These are phyloP conservation scores for Nymphicus hollandicus DNA, from an alignment of 2,113 vertebrate species.

Conservation along the genomic window DNA sequence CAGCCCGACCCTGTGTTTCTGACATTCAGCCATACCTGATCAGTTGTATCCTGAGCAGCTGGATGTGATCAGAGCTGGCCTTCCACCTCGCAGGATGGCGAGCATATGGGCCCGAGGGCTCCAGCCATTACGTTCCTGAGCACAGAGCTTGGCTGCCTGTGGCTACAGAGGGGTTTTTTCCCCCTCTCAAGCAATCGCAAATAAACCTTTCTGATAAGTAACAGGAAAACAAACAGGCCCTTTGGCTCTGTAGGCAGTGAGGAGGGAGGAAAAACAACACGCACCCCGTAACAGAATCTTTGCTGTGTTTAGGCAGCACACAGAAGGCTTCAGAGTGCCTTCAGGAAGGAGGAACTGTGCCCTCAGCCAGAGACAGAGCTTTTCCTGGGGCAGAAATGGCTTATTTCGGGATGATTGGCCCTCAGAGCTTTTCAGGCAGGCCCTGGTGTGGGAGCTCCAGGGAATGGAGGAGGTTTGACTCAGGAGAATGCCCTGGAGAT, in stretches of 20 bases:
- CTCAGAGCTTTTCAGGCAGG: not conserved
- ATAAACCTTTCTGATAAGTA: slow-evolving; percentile 68
- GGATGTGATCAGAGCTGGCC: slow-evolving; percentile 57
- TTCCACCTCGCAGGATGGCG: slow-evolving; percentile 40
- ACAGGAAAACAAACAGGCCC: slow-evolving; percentile 58
- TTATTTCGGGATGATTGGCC: not conserved
- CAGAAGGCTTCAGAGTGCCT: not conserved
- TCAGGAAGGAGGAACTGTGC: not conserved
- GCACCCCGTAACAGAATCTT: not conserved
- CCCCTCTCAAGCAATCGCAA: slow-evolving; percentile 30
- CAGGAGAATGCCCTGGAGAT: not conserved
- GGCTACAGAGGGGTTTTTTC: not conserved
- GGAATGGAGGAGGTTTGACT: not conserved
- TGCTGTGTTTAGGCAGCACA: not conserved
- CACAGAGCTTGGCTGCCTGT: slow-evolving; percentile 46
- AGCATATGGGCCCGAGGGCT: slow-evolving; percentile 53
- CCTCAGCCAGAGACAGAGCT: not conserved
- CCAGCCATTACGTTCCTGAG: slow-evolving; percentile 55
- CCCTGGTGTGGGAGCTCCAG: not conserved
- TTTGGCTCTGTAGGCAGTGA: slow-evolving; percentile 48
- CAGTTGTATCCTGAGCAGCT: slow-evolving; percentile 29
- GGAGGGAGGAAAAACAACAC: not conserved
- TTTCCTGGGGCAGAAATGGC: not conserved
- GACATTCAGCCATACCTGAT: slow-evolving; percentile 53
- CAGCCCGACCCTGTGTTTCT: not conserved